Conservation (phyloP, 2,888 invertebrate species). For the Pollenia labialis region DNA sequence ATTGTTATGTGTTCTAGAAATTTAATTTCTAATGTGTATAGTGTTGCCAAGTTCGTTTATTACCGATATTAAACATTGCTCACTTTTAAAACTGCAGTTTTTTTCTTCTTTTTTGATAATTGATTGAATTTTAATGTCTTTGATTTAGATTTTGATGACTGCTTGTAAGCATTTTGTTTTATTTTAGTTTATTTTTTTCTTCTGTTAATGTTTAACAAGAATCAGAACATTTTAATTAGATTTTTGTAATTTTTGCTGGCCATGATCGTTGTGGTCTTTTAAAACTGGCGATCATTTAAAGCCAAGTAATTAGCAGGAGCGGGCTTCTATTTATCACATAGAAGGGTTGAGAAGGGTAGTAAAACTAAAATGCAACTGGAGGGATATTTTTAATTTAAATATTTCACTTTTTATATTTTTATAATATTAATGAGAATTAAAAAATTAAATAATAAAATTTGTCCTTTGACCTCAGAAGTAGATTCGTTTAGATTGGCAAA, state of each 20-base stretch:
- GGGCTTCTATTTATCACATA: not conserved
- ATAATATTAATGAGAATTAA: too few species aligned
- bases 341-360: not conserved
- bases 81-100: not conserved
- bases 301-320: not conserved
- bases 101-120: slow-evolving; percentile 31
- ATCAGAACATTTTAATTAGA: slow-evolving; percentile 71
- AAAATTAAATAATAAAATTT: too few species aligned
- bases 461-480: too few species aligned
- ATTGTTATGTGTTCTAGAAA: not conserved
- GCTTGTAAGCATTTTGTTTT: slow-evolving; percentile 24
- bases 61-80: not conserved
- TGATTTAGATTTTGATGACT: slow-evolving; percentile 58
- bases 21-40: not conserved
- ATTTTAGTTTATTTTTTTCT: slow-evolving; percentile 45
- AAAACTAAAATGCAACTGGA: too few species aligned
- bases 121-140: slow-evolving; percentile 50
- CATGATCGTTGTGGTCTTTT: slow-evolving; percentile 20
- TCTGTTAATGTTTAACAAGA: slow-evolving; percentile 52
- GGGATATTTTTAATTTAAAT: too few species aligned
- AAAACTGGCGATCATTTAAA: not conserved
- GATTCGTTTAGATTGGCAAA: too few species aligned
- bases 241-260: slow-evolving; percentile 47
- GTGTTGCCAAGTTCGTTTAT: not conserved
- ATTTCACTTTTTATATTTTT: too few species aligned